These are phyloP conservation scores for Pyrocoelia pectoralis DNA, from an alignment of 2,888 invertebrate species.

Conservation along the genomic window DNA sequence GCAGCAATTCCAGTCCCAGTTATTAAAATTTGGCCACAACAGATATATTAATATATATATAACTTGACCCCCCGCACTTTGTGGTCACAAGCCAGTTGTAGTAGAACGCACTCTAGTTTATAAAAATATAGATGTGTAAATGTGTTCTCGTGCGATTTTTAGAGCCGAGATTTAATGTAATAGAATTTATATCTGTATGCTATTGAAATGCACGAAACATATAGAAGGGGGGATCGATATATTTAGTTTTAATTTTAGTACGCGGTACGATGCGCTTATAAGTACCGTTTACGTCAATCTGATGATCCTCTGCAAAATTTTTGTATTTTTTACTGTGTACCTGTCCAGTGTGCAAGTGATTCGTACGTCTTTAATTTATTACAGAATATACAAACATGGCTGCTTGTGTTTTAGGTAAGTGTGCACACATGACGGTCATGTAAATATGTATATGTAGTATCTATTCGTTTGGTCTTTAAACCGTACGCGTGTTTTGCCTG, in stretches of 20 bases:
- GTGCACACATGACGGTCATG: constrained; percentile 41
- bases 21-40: constrained; percentile 31
- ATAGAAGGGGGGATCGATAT: constrained; percentile 78
- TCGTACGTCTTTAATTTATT: constrained; percentile 48
- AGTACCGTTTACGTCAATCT: constrained; percentile 42
- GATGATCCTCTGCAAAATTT: constrained; percentile 52
- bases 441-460: constrained; percentile 46
- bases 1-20: constrained; percentile 9
- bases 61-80: constrained; percentile 38
- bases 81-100: constrained; percentile 35
- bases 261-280: constrained; percentile 43
- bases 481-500: constrained; percentile 53
- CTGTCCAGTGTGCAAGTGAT: constrained; percentile 55
- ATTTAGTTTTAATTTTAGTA: constrained; percentile 53
- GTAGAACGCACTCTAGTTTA: constrained; percentile 37
- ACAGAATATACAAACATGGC: constrained; percentile 51
- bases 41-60: constrained; percentile 20
- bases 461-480: constrained; percentile 50
- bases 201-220: constrained; percentile 90
- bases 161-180: constrained; percentile 41
- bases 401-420: constrained; percentile 47
- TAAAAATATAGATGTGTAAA: constrained; percentile 46
- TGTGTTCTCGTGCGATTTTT: constrained; percentile 40
- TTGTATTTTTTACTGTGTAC: constrained; percentile 54
- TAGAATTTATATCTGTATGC: constrained; percentile 70